Conservation (phyloP, 2,113 vertebrate species). For the Pagrus major region DNA sequence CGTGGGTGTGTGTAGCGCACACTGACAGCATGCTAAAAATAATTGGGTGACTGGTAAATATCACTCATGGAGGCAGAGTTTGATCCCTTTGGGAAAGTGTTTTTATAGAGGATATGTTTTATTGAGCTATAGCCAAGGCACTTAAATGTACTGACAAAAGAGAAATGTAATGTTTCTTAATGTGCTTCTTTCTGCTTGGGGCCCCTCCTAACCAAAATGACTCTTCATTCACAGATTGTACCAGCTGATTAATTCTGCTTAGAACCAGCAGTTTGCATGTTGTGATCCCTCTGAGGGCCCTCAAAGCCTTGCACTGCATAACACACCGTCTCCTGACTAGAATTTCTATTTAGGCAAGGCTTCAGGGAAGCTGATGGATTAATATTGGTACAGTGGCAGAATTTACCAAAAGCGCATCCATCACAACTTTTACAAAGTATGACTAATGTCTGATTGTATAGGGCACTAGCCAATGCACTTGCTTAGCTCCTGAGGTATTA, state of each 20-base stretch:
- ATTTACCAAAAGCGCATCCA: constrained; percentile 72
- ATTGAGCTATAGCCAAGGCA: constrained; percentile 48
- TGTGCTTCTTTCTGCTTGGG: constrained; percentile 55
- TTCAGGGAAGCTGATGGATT: constrained; percentile 70
- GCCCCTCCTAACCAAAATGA: constrained; percentile 40
- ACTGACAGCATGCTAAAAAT: constrained; percentile 77
- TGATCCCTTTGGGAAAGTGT: constrained; percentile 65
- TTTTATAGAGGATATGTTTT: constrained; percentile 58
- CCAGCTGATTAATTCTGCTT: constrained; percentile 69
- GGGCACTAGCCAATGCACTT: constrained; percentile 34
- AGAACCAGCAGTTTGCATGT: constrained; percentile 51
- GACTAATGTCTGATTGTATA: constrained; percentile 57
- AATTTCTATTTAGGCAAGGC: constrained; percentile 60
- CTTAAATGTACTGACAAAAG: constrained; percentile 63
- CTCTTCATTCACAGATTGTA: constrained; percentile 68
- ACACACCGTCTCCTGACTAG: constrained; percentile 54
- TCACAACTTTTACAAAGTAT: constrained; percentile 65
- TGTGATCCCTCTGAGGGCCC: constrained; percentile 70
- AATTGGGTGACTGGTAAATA: constrained; percentile 80
- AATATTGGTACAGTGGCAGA: constrained; percentile 61
- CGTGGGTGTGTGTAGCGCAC: constrained; percentile 61
- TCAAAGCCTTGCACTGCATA: constrained; percentile 58
- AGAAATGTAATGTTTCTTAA: constrained; percentile 64
- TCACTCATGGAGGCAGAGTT: constrained; percentile 65
- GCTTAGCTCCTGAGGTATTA: constrained; percentile 25